Percentiles rank a stretch among this genome's conserved stretches.
Evolutionary conservation across 2,113 vertebrate species (phyloP).

Genomic region (cattle (Bos taurus)): DNA sequence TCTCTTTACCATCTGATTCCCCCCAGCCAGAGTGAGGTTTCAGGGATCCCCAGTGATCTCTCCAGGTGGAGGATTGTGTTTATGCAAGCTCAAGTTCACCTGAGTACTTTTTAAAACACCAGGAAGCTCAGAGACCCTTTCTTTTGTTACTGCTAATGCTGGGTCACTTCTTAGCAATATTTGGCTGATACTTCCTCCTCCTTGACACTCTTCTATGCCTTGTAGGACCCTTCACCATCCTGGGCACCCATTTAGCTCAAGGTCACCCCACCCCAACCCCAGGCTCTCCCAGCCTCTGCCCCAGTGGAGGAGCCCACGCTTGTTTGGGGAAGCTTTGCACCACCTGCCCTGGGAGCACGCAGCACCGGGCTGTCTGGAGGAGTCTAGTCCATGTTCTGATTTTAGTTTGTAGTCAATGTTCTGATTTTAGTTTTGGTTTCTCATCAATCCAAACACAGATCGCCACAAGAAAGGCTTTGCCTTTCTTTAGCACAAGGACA

Average conservation of each 20-base stretch:
- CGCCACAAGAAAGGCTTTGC: not conserved
- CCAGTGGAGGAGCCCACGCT: not conserved
- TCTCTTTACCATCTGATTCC: not conserved
- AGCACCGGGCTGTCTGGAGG: not conserved
- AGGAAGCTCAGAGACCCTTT: not conserved
- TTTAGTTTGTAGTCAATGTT: no score
- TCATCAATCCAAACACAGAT: not conserved
- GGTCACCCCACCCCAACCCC: not conserved
- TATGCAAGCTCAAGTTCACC: not conserved
- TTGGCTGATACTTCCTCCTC: not conserved
- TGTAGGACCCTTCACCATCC: not conserved
- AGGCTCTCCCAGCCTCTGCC: not conserved
- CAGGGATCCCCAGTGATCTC: not conserved
- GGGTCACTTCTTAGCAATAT: not conserved
- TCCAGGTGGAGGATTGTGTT: not conserved
- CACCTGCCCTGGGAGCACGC: fast-evolving
- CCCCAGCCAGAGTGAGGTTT: not conserved
- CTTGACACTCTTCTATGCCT: not conserved
- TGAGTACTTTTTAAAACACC: not conserved
- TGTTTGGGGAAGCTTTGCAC: not conserved
- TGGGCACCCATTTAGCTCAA: not conserved
- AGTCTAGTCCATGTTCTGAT: not conserved
- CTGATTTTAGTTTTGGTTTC: not conserved
- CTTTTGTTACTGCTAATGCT: not conserved
- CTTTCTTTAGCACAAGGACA: not conserved